Conservation (phyloP, 2,888 invertebrate species). For the Melangyna quadrimaculata region DNA sequence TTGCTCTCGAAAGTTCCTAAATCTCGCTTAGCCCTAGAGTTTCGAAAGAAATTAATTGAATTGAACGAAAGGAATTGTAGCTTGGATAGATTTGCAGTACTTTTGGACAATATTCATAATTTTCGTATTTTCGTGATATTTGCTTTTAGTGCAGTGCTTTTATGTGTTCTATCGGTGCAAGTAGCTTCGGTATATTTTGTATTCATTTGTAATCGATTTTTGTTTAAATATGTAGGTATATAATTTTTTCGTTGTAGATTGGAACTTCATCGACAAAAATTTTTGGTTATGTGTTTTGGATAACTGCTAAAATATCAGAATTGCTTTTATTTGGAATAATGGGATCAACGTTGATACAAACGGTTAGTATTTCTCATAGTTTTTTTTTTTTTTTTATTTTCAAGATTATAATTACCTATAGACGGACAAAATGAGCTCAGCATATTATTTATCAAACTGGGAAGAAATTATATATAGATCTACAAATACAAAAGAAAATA, state of each 20-base stretch:
- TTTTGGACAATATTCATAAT: conserved; percentile 75
- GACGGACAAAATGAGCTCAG: conserved; percentile 73
- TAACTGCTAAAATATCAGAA: conserved; percentile 72
- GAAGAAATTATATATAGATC: conserved; percentile 71
- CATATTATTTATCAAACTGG: conserved; percentile 74
- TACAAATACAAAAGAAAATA: conserved; percentile 61
- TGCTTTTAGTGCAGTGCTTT: conserved; percentile 75
- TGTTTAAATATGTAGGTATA: too few relatives aligned
- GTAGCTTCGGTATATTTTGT: conserved; percentile 74
- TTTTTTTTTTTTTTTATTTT: neutral
- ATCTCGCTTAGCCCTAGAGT: conserved; percentile 68
- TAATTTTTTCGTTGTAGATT: neutral
- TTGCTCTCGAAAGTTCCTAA: conserved; percentile 11
- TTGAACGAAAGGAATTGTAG: conserved; percentile 74
- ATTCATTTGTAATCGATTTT: neutral
- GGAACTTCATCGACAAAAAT: conserved; percentile 49
- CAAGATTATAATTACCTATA: neutral
- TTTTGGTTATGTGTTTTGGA: conserved; percentile 71
- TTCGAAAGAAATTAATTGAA: conserved; percentile 69
- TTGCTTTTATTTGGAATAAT: conserved; percentile 73
- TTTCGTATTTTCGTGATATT: conserved; percentile 77
- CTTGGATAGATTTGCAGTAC: conserved; percentile 74
- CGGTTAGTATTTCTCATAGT: conserved; percentile 45
- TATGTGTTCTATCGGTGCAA: conserved; percentile 76
- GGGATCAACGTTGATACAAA: conserved; percentile 72